Evolutionary conservation across 2,888 invertebrate genomes (phyloP).

Genomic region (Tineola bisselliella): DNA sequence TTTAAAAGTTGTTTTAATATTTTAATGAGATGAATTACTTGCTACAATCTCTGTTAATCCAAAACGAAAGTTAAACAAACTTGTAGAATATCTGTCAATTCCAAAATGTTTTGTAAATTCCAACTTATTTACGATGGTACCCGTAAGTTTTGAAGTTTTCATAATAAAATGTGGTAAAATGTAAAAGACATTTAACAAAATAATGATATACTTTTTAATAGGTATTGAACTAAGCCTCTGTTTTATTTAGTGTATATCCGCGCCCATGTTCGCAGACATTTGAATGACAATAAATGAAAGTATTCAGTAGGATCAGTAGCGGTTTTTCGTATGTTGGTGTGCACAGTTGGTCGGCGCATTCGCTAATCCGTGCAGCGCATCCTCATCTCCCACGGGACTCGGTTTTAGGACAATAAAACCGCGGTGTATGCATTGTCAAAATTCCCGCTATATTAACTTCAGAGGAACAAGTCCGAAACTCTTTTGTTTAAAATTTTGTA

Average conservation of each 20-base stretch:
- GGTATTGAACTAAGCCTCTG: too few species aligned
- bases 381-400: not conserved
- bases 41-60: not conserved
- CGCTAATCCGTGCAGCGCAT: conserved; percentile 1
- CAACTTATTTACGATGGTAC: not conserved
- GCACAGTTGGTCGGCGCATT: conserved; percentile 2
- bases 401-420: conserved; percentile 6
- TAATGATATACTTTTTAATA: too few species aligned
- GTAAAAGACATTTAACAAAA: too few species aligned
- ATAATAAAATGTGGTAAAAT: too few species aligned
- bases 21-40: too few species aligned
- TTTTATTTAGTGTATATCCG: not conserved
- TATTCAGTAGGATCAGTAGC: conserved; percentile 1
- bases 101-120: not conserved
- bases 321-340: not conserved
- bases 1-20: too few species aligned
- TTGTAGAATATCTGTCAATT: not conserved
- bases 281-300: conserved; percentile 1
- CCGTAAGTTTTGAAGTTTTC: not conserved
- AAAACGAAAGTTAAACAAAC: not conserved
- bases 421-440: conserved; percentile 1
- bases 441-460: conserved; percentile 1
- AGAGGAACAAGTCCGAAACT: not conserved
- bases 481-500: not conserved
- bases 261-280: not conserved